Evolutionary conservation across 2,797 vertebrate genomes (phyloP).

Genomic region (Hapalemur alaotrensis): DNA sequence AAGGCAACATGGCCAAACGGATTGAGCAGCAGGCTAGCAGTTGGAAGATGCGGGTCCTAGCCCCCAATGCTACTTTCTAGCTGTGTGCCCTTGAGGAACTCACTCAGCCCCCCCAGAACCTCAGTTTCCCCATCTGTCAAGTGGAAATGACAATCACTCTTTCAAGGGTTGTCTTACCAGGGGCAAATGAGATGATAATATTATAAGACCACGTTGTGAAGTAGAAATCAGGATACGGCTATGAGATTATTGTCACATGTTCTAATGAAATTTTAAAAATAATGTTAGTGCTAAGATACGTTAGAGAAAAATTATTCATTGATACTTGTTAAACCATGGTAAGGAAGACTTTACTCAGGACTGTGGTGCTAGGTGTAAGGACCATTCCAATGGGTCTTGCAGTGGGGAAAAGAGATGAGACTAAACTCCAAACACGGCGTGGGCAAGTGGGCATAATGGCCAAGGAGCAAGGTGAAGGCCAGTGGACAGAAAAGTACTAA

Average conservation of each 20-base stretch:
- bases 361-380: neutral
- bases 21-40: rapidly evolving
- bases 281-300: neutral
- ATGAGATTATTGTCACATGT: rapidly evolving
- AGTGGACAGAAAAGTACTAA: too few relatives aligned
- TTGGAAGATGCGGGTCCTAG: too few relatives aligned
- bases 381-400: neutral
- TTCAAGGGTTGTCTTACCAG: neutral
- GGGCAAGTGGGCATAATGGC: neutral
- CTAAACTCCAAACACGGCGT: neutral
- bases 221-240: neutral
- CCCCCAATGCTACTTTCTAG: rapidly evolving
- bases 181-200: neutral
- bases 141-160: neutral
- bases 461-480: neutral
- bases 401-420: neutral
- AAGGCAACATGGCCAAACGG: rapidly evolving
- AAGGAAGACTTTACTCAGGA: neutral
- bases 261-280: neutral
- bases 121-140: neutral
- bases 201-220: neutral
- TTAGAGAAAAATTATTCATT: neutral
- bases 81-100: neutral
- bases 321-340: neutral
- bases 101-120: neutral